Conservation (phyloP, 2,113 vertebrate species). For the Zingel zingel region DNA sequence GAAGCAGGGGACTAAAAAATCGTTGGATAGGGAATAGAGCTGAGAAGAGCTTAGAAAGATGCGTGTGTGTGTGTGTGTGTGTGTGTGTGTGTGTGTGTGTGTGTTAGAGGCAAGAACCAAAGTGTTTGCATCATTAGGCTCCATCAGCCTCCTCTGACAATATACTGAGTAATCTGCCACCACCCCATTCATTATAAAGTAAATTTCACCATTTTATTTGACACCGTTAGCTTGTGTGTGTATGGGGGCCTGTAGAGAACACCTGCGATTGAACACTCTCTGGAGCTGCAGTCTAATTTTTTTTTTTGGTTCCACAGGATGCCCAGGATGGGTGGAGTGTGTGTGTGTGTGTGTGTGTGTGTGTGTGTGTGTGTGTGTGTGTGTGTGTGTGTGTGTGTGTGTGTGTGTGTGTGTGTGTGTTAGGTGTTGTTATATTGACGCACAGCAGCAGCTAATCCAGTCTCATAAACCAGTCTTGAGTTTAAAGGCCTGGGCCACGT, state of each 20-base stretch:
- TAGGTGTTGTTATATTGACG: constrained; percentile 47
- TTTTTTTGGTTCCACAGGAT: constrained; percentile 52
- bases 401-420: constrained; percentile 21
- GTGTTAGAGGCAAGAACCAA: not conserved
- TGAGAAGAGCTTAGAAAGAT: not conserved
- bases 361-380: constrained; percentile 2
- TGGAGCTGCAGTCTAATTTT: constrained; percentile 52
- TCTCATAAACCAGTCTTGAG: constrained; percentile 53
- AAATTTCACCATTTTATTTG: constrained; percentile 33
- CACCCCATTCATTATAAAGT: constrained; percentile 49
- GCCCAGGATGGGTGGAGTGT: constrained; percentile 28
- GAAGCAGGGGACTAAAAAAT: not conserved
- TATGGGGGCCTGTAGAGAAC: constrained; percentile 21
- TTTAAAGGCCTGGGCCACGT: constrained; percentile 48
- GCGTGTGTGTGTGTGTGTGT: constrained; percentile 4
- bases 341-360: constrained; percentile 8
- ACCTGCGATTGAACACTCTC: constrained; percentile 47
- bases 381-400: not conserved
- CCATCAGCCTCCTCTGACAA: constrained; percentile 44
- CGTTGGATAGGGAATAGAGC: not conserved
- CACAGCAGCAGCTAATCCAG: constrained; percentile 40
- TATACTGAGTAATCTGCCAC: constrained; percentile 26
- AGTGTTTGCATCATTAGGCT: constrained; percentile 53
- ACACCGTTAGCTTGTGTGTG: constrained; percentile 44
- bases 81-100: not conserved